Conservation (phyloP, 2,113 vertebrate genomes). For the Notothenia coriiceps region DNA sequence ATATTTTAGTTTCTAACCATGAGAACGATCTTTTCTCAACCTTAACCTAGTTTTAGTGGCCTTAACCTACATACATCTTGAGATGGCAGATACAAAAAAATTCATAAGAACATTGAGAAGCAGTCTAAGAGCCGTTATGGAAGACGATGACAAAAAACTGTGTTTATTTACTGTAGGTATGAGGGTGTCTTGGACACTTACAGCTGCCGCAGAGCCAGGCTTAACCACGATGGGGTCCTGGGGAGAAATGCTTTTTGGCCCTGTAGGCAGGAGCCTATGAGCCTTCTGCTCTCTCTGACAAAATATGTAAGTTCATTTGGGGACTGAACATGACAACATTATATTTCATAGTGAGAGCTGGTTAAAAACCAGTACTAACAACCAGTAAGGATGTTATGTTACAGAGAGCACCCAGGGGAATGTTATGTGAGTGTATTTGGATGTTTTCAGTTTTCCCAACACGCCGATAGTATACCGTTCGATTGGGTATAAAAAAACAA, state of each 20-base stretch:
- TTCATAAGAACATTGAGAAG: neutral
- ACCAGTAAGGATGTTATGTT: neutral
- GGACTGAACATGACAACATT: neutral
- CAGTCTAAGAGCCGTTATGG: neutral
- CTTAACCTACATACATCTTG: neutral
- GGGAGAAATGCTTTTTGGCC: too few relatives aligned
- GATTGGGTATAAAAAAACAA: too few relatives aligned
- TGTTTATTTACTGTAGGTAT: neutral
- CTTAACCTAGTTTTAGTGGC: neutral
- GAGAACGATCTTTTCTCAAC: neutral
- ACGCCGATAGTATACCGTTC: too few relatives aligned
- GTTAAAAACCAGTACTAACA: neutral
- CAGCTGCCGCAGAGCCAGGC: neutral
- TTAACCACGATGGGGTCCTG: too few relatives aligned
- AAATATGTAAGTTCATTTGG: neutral
- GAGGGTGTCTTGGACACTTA: neutral
- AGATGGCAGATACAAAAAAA: neutral
- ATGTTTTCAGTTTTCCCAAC: too few relatives aligned
- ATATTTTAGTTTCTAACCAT: neutral
- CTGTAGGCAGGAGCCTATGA: too few relatives aligned
- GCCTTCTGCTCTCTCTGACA: neutral
- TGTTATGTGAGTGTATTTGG: too few relatives aligned
- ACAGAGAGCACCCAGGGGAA: too few relatives aligned
- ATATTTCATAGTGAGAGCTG: neutral
- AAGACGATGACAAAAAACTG: neutral